These are phyloP conservation scores for Epicauta chinensis DNA, from an alignment of 1,140 invertebrate species.

Conservation along the genomic window DNA sequence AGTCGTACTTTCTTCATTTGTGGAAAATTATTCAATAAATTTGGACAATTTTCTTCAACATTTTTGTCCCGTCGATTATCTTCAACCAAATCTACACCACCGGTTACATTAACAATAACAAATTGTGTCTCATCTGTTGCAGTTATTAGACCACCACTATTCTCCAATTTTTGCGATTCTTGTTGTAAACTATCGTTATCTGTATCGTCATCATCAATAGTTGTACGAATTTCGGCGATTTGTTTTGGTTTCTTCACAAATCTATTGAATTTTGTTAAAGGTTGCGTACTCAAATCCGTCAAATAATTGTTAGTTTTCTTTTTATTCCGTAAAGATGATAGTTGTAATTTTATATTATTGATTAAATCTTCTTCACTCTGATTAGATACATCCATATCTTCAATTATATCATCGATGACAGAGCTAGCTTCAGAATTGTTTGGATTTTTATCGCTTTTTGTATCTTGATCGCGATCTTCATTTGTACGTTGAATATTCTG, in stretches of 20 bases:
- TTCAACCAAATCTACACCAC: conserved; percentile 9
- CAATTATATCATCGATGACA: too few relatives aligned
- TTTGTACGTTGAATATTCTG: too few relatives aligned
- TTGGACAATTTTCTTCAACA: neutral
- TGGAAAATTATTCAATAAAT: neutral
- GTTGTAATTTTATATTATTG: conserved; percentile 27
- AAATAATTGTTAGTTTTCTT: conserved; percentile 20
- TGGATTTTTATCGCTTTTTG: too few relatives aligned
- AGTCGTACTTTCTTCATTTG: neutral
- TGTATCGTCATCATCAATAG: neutral
- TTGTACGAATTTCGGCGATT: neutral
- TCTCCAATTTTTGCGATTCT: neutral
- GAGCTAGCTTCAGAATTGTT: too few relatives aligned
- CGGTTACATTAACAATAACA: conserved; percentile 12
- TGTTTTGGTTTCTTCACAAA: conserved; percentile 7
- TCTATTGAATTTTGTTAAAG: neutral
- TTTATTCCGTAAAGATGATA: conserved; percentile 24
- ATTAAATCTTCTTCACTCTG: conserved; percentile 23
- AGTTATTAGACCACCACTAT: conserved; percentile 8
- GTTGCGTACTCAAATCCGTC: conserved; percentile 2
- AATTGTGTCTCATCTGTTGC: conserved; percentile 8
- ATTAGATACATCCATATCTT: neutral
- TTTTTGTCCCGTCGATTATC: neutral
- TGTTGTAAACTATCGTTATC: neutral
- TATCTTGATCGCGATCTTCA: too few relatives aligned